Evolutionary conservation across 2,113 vertebrate species (phyloP).

Genomic region (Eulacestoma nigropectus): DNA sequence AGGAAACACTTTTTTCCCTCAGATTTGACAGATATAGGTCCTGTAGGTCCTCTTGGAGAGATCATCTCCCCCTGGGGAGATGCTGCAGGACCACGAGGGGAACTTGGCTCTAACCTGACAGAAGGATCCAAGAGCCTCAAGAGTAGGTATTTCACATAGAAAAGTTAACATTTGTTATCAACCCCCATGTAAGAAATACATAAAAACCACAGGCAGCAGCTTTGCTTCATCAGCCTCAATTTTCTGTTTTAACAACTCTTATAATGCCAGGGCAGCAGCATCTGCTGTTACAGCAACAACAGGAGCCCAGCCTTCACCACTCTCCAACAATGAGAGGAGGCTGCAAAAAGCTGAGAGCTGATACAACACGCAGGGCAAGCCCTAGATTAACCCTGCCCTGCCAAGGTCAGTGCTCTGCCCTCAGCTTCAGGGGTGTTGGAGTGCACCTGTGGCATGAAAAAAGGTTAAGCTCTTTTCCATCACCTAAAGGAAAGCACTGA

Average conservation of each 20-base stretch:
- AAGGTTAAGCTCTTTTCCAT: background rate
- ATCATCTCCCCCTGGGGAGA: background rate
- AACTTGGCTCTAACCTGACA: background rate
- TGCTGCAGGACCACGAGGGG: background rate
- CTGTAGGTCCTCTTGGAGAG: background rate
- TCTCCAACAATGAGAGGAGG: background rate
- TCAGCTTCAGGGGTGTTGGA: background rate
- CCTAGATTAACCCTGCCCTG: background rate
- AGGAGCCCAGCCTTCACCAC: background rate
- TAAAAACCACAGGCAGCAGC: background rate
- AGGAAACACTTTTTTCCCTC: background rate
- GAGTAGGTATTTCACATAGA: background rate
- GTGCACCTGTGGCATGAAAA: background rate
- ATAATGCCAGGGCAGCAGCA: background rate
- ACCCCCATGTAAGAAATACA: background rate
- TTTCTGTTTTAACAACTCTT: background rate
- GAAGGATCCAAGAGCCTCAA: background rate
- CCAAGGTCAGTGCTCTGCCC: background rate
- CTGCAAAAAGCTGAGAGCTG: background rate
- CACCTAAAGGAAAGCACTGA: background rate
- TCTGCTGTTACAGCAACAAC: background rate
- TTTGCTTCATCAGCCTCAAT: background rate
- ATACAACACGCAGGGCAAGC: background rate
- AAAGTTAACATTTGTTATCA: background rate
- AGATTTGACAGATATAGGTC: background rate